Evolutionary conservation across 2,888 invertebrate genomes (phyloP).

Genomic region (Byasa hedistus): DNA sequence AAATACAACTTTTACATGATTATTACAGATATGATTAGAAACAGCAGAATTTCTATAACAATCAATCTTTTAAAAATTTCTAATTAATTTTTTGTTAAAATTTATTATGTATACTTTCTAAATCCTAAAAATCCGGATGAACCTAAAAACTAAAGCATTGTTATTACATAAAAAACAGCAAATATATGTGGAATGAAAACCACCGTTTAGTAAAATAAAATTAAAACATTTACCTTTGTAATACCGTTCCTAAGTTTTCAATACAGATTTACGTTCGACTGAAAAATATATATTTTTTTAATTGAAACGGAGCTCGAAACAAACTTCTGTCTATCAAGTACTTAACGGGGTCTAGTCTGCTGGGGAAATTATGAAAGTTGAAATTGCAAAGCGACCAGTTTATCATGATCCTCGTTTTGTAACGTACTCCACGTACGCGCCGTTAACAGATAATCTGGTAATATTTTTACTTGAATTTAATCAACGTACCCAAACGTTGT

Average conservation of each 20-base stretch:
- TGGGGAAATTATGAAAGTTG: slow-evolving; percentile 30
- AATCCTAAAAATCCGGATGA: no score
- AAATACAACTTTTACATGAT: no score
- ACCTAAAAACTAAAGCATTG: no score
- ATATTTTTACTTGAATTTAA: background rate
- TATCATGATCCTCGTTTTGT: background rate
- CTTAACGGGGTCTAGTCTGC: slow-evolving; percentile 5
- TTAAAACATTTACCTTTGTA: background rate
- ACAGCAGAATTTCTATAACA: no score
- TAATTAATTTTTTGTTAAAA: no score
- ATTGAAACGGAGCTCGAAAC: slow-evolving; percentile 4
- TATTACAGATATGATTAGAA: no score
- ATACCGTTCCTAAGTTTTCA: background rate
- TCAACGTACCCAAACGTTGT: background rate
- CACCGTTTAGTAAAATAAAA: no score
- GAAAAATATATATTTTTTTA: background rate
- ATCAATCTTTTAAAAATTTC: no score
- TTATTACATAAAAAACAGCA: no score
- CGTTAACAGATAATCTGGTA: background rate
- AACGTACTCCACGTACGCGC: background rate
- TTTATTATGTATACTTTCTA: no score
- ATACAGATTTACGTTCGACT: background rate
- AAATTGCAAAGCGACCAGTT: slow-evolving; percentile 3
- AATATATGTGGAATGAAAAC: no score
- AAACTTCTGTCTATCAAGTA: slow-evolving; percentile 1